Conservation (phyloP, 2,113 vertebrate species). For the Speoplatyrhinus poulsoni region DNA sequence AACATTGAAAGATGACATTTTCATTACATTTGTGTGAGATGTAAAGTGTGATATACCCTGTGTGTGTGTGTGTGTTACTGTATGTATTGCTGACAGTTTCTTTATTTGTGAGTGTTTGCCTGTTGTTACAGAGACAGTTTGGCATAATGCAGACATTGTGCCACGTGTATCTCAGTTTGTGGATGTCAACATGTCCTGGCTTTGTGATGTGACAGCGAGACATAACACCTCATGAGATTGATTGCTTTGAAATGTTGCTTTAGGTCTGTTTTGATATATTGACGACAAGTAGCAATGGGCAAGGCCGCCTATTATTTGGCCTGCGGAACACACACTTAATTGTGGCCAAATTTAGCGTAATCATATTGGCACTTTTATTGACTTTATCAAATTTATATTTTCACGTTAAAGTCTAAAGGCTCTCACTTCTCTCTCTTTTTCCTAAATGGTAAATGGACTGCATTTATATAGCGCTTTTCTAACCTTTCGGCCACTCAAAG, state of each 20-base stretch:
- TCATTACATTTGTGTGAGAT: too few species aligned
- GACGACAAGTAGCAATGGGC: conserved; percentile 50
- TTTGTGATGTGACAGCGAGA: conserved; percentile 1
- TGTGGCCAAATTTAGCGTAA: conserved; percentile 37
- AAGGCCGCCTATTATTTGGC: conserved; percentile 42
- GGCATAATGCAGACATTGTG: too few species aligned
- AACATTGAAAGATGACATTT: too few species aligned
- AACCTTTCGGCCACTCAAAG: too few species aligned
- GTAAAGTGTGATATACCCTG: too few species aligned
- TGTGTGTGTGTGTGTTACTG: not conserved
- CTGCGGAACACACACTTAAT: conserved; percentile 32
- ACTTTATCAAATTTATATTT: conserved; percentile 38
- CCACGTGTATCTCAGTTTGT: too few species aligned
- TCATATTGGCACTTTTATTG: conserved; percentile 34
- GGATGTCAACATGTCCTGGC: too few species aligned
- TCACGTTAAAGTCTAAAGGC: not conserved
- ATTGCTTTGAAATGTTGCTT: conserved; percentile 67
- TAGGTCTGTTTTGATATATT: conserved; percentile 41
- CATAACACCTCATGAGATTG: conserved; percentile 47
- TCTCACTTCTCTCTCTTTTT: too few species aligned
- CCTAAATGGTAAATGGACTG: too few species aligned
- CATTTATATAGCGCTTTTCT: too few species aligned
- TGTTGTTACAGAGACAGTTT: not conserved
- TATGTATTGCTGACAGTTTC: too few species aligned
- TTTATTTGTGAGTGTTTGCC: not conserved